Conservation (phyloP, 2,797 vertebrate species). For the Gouania willdenowi region DNA sequence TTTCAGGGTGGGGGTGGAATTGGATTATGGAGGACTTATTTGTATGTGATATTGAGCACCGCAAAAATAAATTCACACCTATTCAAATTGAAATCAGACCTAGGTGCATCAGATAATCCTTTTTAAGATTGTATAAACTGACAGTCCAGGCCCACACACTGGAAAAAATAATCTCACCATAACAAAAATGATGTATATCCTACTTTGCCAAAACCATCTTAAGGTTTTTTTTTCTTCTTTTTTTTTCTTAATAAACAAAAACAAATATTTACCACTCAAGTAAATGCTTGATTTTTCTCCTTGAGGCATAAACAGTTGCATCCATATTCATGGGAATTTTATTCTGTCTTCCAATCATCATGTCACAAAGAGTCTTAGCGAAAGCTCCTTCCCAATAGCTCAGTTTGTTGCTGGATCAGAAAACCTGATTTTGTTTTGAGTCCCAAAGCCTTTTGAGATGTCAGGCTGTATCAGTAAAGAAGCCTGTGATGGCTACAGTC, state of each 20-base stretch:
- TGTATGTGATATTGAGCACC: conserved; percentile 79
- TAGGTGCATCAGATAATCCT: conserved; percentile 80
- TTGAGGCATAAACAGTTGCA: conserved; percentile 70
- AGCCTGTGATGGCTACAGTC: conserved; percentile 67
- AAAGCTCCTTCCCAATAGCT: conserved; percentile 69
- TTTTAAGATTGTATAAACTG: conserved; percentile 79
- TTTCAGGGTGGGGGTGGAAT: conserved; percentile 72
- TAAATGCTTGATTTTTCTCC: conserved; percentile 63
- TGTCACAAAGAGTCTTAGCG: conserved; percentile 76
- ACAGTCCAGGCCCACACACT: conserved; percentile 72
- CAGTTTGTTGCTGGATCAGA: conserved; percentile 72
- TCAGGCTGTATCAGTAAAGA: conserved; percentile 65
- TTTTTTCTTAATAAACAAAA: too few species aligned
- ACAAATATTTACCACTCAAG: conserved; percentile 69
- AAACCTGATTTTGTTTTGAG: conserved; percentile 77
- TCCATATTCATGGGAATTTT: conserved; percentile 79
- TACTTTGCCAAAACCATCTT: conserved; percentile 59
- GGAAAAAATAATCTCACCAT: conserved; percentile 67
- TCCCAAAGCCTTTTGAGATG: conserved; percentile 67
- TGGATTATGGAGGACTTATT: conserved; percentile 80
- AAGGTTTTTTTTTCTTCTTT: conserved; percentile 35
- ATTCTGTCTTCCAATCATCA: conserved; percentile 69
- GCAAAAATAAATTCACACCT: conserved; percentile 83
- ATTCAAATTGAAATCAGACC: conserved; percentile 85
- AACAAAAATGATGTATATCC: conserved; percentile 60